These are phyloP conservation scores for Corythoichthys haematopterus DNA, from an alignment of 2,113 vertebrate genomes.

Conservation along the genomic window DNA sequence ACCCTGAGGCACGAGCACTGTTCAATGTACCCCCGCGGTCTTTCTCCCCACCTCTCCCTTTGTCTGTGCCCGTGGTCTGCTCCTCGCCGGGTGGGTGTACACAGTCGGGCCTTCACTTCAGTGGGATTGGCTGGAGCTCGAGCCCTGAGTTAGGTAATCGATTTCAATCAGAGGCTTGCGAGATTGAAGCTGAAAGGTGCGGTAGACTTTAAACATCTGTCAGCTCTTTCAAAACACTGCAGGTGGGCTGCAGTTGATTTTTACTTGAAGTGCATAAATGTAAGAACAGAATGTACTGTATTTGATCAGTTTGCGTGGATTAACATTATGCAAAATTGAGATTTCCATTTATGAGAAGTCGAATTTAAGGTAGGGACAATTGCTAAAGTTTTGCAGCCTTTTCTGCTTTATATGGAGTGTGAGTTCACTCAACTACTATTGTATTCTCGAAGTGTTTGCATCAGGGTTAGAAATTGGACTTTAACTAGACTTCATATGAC, in stretches of 20 bases:
- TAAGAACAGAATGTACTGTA: constrained; percentile 3
- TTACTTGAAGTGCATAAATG: constrained; percentile 43
- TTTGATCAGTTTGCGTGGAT: background rate
- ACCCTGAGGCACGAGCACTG: constrained; percentile 62
- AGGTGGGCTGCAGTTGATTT: constrained; percentile 42
- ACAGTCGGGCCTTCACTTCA: constrained; percentile 36
- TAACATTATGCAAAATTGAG: background rate
- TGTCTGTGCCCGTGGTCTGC: constrained; percentile 54
- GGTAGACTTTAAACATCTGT: constrained; percentile 56
- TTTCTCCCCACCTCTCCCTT: constrained; percentile 25
- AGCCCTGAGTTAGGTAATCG: constrained; percentile 61
- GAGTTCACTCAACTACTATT: constrained; percentile 49
- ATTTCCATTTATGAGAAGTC: background rate
- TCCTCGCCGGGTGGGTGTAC: constrained; percentile 50
- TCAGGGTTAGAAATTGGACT: constrained; percentile 57
- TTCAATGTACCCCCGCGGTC: constrained; percentile 60
- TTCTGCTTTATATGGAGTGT: constrained; percentile 63
- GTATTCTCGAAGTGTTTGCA: constrained; percentile 66
- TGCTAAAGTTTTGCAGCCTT: constrained; percentile 47
- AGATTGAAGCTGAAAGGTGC: constrained; percentile 61
- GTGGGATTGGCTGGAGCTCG: constrained; percentile 55
- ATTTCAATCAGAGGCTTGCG: constrained; percentile 63
- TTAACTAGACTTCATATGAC: constrained; percentile 47
- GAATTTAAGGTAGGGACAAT: constrained; percentile 8
- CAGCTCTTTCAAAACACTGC: constrained; percentile 32